phyloP scores from a whole-genome alignment of 1,140 invertebrate genomes.

The Lordiphosa clarofinis region DNA sequence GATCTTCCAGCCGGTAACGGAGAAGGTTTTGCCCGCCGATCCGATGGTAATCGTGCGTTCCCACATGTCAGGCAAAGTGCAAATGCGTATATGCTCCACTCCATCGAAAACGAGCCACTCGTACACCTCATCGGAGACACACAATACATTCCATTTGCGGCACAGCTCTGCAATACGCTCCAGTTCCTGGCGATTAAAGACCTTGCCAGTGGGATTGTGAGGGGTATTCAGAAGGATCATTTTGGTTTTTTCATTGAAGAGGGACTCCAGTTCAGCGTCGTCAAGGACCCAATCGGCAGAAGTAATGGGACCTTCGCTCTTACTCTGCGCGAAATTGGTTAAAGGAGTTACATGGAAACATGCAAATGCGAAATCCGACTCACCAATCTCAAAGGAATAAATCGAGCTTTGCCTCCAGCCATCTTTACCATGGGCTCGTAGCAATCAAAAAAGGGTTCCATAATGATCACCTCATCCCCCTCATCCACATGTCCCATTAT shows the following conservation, averaged over 20 bases:
- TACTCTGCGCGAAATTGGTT: conserved; percentile 22
- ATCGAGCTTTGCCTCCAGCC: conserved; percentile 92
- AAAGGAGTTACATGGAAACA: neutral
- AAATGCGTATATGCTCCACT: conserved; percentile 93
- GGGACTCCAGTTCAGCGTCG: conserved; percentile 87
- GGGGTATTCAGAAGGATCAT: conserved; percentile 97
- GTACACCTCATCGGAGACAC: conserved; percentile 98
- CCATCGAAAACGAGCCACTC: conserved; percentile 97
- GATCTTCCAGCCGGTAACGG: conserved; percentile 97
- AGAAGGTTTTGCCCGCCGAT: conserved; percentile 98
- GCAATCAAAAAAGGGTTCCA: conserved; percentile 99
- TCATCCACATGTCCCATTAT: conserved; percentile 91
- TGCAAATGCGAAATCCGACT: neutral
- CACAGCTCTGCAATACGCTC: conserved; percentile 92
- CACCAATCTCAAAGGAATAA: conserved; percentile 92
- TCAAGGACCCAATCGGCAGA: conserved; percentile 96
- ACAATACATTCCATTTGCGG: conserved; percentile 95
- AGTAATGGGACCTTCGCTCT: conserved; percentile 77
- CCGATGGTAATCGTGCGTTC: conserved; percentile 98
- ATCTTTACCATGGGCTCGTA: conserved; percentile 96
- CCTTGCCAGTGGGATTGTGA: conserved; percentile 97
- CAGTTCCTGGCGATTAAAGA: conserved; percentile 87
- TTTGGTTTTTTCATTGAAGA: conserved; percentile 97
- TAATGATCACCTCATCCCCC: conserved; percentile 96
- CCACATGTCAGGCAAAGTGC: conserved; percentile 98